phyloP scores from a whole-genome alignment of 2,113 vertebrate species.

The Rhadina sibilatrix region DNA sequence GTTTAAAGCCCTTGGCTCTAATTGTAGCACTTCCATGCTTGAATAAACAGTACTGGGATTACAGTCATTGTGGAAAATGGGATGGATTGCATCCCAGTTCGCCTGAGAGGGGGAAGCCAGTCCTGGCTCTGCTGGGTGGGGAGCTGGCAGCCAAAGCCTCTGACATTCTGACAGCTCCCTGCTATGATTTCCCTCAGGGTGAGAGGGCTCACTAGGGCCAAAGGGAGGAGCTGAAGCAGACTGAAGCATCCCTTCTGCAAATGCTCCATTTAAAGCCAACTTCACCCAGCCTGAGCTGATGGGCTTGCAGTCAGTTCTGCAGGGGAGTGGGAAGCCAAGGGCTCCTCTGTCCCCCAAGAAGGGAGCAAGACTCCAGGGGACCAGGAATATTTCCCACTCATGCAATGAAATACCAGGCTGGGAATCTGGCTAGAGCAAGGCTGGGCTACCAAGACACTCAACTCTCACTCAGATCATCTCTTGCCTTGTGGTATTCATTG shows the following conservation, averaged over 20 bases:
- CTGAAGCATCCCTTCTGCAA: not conserved
- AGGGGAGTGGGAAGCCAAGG: not conserved
- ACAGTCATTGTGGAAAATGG: conserved; percentile 8
- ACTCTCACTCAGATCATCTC: not conserved
- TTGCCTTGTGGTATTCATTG: not conserved
- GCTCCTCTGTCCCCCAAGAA: not conserved
- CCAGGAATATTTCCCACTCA: not conserved
- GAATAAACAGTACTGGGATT: conserved; percentile 34
- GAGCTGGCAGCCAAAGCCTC: not conserved
- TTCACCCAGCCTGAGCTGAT: not conserved
- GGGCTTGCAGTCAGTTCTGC: not conserved
- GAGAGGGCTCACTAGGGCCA: not conserved
- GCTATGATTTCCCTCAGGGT: not conserved
- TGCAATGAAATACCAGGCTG: not conserved
- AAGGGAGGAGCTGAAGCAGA: not conserved
- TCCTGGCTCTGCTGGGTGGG: not conserved
- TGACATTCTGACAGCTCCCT: not conserved
- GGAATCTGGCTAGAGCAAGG: not conserved
- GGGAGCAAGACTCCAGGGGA: not conserved
- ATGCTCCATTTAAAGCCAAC: not conserved
- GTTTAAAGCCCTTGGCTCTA: conserved; percentile 39
- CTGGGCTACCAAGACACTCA: not conserved
- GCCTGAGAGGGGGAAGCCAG: not conserved
- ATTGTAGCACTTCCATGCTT: conserved; percentile 8
- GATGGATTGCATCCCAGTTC: conserved; percentile 3